phyloP scores from a whole-genome alignment of 2,113 vertebrate species.

The Centropus unirufus region DNA sequence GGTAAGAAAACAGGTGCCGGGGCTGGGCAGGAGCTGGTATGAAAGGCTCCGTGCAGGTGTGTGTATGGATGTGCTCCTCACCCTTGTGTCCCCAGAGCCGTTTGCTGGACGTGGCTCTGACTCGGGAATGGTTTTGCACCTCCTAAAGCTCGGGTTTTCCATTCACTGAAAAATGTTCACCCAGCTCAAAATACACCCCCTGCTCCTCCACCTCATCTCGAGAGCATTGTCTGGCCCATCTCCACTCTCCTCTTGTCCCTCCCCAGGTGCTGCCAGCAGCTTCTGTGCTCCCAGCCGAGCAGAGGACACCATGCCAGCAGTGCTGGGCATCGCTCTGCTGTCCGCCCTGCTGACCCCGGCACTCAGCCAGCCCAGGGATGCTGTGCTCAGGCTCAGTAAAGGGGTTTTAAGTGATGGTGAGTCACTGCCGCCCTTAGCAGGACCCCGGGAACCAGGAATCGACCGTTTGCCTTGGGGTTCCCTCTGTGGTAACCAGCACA shows the following conservation, averaged over 20 bases:
- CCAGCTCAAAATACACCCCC: fast-evolving
- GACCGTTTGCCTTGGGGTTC: fast-evolving
- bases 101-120: fast-evolving
- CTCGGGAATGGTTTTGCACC: fast-evolving
- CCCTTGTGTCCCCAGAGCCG: not conserved
- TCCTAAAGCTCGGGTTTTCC: not conserved
- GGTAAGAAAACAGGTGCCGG: not conserved
- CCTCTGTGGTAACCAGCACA: fast-evolving
- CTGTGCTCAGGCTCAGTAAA: slow-evolving; percentile 50
- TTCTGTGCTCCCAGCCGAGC: not conserved
- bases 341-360: not conserved
- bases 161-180: not conserved
- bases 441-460: not conserved
- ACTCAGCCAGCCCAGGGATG: not conserved
- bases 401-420: slow-evolving; percentile 43
- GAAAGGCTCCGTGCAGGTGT: not conserved
- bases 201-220: not conserved
- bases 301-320: slow-evolving; percentile 1
- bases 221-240: not conserved
- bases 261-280: not conserved
- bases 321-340: not conserved
- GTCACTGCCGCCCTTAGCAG: not conserved
- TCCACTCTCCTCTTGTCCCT: fast-evolving
- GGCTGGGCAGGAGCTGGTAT: not conserved
- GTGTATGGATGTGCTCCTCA: fast-evolving